Conservation (phyloP, 2,888 invertebrate genomes). For the Mythimna albipuncta region DNA sequence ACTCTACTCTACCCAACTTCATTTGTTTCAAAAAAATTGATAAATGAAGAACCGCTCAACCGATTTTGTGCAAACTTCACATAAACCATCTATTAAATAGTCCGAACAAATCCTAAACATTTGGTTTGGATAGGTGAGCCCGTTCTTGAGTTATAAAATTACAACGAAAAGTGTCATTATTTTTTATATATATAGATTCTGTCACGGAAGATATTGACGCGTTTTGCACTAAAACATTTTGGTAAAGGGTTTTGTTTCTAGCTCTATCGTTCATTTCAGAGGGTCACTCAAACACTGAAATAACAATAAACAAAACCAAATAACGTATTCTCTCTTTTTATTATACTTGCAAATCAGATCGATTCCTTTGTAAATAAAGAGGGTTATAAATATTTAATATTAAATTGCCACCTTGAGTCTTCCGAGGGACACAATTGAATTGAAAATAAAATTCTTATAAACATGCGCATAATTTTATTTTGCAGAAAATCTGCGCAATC, state of each 20-base stretch:
- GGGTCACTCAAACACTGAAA: slow-evolving; percentile 11
- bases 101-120: too few relatives aligned
- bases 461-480: slow-evolving; percentile 34
- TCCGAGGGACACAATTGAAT: slow-evolving; percentile 24
- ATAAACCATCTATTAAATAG: too few relatives aligned
- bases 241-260: neutral
- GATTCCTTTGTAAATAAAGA: slow-evolving; percentile 47
- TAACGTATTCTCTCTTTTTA: slow-evolving; percentile 30
- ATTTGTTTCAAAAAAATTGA: too few relatives aligned
- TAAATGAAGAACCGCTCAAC: too few relatives aligned
- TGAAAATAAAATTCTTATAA: slow-evolving; percentile 30
- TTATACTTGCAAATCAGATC: slow-evolving; percentile 50
- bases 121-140: too few relatives aligned
- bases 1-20: too few relatives aligned
- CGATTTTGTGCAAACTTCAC: too few relatives aligned
- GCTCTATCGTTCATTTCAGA: neutral
- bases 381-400: slow-evolving; percentile 57
- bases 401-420: slow-evolving; percentile 42
- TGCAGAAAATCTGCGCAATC: neutral
- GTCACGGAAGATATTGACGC: neutral
- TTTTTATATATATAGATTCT: too few relatives aligned
- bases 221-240: neutral
- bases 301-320: slow-evolving; percentile 22
- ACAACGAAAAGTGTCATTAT: too few relatives aligned
- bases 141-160: too few relatives aligned